A percentile compares a stretch with the other conserved stretches of the same genome.
phyloP scores from a whole-genome alignment of 2,888 invertebrate genomes.

The Mythimna albipuncta region DNA sequence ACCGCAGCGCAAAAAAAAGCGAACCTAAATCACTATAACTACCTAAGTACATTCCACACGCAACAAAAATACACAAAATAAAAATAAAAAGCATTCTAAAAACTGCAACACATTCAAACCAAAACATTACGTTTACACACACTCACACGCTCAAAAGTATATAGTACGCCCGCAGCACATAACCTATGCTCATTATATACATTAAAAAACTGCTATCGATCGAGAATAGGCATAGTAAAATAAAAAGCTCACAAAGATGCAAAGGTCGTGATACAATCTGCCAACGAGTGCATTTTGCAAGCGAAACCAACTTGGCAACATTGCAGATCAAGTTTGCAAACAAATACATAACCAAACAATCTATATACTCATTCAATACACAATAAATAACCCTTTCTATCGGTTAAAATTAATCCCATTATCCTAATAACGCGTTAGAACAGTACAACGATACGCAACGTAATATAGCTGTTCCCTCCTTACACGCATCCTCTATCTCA shows the following conservation, averaged over 20 bases:
- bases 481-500: slow-evolving; percentile 67
- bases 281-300: slow-evolving; percentile 75
- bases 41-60: slow-evolving; percentile 39
- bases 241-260: slow-evolving; percentile 69
- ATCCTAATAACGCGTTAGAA: slow-evolving; percentile 69
- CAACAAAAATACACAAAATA: slow-evolving; percentile 35
- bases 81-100: slow-evolving; percentile 43
- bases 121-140: slow-evolving; percentile 45
- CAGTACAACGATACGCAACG: slow-evolving; percentile 71
- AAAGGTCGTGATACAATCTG: slow-evolving; percentile 75
- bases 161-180: slow-evolving; percentile 68
- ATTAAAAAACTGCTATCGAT: slow-evolving; percentile 72
- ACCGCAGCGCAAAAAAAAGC: slow-evolving; percentile 36
- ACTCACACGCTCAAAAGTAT: slow-evolving; percentile 62
- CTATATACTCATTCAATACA: slow-evolving; percentile 66
- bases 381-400: slow-evolving; percentile 68
- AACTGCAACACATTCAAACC: slow-evolving; percentile 48
- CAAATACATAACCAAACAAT: slow-evolving; percentile 77
- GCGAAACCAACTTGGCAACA: slow-evolving; percentile 75
- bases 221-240: slow-evolving; percentile 65
- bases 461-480: slow-evolving; percentile 70
- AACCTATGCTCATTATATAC: slow-evolving; percentile 64
- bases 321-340: slow-evolving; percentile 76
- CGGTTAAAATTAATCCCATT: slow-evolving; percentile 69
- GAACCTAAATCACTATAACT: slow-evolving; percentile 25